Conservation (phyloP, 2,888 invertebrate genomes). For the Argyra leucocephala region DNA sequence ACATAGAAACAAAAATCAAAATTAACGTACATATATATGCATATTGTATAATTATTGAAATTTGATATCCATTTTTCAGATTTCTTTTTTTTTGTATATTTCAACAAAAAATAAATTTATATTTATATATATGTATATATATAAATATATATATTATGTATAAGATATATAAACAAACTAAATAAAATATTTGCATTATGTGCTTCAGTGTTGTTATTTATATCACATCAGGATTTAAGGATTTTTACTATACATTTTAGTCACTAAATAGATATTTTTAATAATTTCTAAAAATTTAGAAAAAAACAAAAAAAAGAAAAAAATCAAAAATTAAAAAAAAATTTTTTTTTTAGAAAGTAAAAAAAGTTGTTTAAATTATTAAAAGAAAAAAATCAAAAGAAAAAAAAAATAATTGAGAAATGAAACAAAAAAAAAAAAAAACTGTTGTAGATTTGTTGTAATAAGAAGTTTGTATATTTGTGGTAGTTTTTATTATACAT, state of each 20-base stretch:
- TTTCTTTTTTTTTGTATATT: no score
- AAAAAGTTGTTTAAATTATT: neutral
- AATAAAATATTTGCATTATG: neutral
- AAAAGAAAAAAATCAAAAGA: neutral
- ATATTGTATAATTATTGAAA: no score
- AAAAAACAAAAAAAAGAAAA: neutral
- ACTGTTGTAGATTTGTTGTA: neutral
- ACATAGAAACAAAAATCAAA: no score
- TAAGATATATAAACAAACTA: no score
- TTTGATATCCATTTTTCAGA: no score
- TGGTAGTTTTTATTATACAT: neutral
- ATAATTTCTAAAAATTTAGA: neutral
- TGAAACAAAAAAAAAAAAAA: neutral
- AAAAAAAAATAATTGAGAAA: neutral
- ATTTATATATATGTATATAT: no score
- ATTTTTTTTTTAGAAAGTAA: no score
- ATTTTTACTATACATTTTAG: neutral
- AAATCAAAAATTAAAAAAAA: neutral
- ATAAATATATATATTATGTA: neutral
- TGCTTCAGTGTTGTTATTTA: conserved; percentile 1
- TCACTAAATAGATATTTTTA: neutral
- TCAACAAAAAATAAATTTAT: no score
- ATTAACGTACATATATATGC: no score
- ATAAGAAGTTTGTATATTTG: neutral
- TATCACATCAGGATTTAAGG: neutral